Conservation (phyloP, 2,797 vertebrate genomes). For the Tokudaia tokunoshimensis region DNA sequence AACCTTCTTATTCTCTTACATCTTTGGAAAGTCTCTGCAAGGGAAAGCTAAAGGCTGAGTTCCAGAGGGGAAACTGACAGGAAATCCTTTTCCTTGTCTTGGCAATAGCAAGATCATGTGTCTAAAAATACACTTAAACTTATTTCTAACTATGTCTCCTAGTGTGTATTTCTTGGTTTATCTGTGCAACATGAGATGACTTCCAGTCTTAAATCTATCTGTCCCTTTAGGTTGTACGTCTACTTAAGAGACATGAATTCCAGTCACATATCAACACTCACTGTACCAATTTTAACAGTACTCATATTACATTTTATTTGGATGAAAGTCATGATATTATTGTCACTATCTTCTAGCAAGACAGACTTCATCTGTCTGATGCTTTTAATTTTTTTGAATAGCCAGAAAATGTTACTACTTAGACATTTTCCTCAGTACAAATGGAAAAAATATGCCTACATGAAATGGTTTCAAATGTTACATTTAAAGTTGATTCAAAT, state of each 20-base stretch:
- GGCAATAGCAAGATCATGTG: not conserved
- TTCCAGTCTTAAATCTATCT: not conserved
- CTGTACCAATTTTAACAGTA: not conserved
- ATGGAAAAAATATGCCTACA: not conserved
- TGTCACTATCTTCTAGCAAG: not conserved
- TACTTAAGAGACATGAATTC: not conserved
- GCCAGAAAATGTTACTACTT: not conserved
- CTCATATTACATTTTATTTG: constrained; percentile 26
- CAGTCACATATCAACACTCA: not conserved
- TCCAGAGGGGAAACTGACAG: not conserved
- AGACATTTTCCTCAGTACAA: not conserved
- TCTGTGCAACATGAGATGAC: not conserved
- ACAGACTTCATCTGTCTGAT: not conserved
- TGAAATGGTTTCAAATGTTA: not conserved
- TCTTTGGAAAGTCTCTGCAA: not conserved
- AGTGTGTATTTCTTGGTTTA: not conserved
- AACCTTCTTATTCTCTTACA: not conserved
- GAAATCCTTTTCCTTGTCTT: not conserved
- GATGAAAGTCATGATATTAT: not conserved
- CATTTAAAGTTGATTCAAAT: not conserved
- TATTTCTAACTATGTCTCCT: not conserved
- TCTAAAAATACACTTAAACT: not conserved
- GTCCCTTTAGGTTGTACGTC: not conserved
- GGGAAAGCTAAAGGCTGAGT: not conserved
- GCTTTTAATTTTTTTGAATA: not conserved